Evolutionary conservation across 2,797 vertebrate species (phyloP), one percentile per base, ranked within the genome.

Genomic region (Chiloscyllium punctatum): DNA sequence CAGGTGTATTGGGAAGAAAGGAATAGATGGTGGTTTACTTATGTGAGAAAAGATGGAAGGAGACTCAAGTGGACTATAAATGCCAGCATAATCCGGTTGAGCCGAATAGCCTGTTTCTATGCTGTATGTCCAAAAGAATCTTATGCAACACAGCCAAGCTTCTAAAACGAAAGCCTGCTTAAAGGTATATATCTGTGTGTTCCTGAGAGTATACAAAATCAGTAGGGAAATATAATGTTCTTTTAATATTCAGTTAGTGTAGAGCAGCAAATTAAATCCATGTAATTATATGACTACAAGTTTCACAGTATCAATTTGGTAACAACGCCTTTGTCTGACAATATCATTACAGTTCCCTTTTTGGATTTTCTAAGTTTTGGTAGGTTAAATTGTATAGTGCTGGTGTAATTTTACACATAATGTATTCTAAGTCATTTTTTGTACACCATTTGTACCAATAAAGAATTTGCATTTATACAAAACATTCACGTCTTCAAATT

Each of bases 251-350:
- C 53, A 57, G 51, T 88, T 11, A 88, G 48, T 57, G 9, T 57
- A 33, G 51, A 88, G 33, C 27, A 16, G 86, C 3, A 30, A 53
- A 53, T 88, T 88, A 27, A 88, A 57, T 25, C 51, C 25, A 53
- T 87, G 84, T 57, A 51, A 88, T 88, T 88, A 88, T 33, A 88
- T 57, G 86, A 86, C 86, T 33, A 15, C 51, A 88, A 51, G 86
- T 88, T 88, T 88, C 51, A 88, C 27, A 57, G 27, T 53, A 53
- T 25, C 82, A 84, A 84, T 84, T 48, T 84, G 82, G 37, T 84
- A 42, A 21, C 23, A 84, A 84, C 57, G 37, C 27, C 30, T 88
- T 88, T 53, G 88, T 13, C 86, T 33, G 25, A 4, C 86, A 13
- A 30, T 48, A 87, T 88, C 27, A 88, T 53, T 57, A 88, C 13